These are phyloP conservation scores for Microplitis manilae DNA, from an alignment of 2,888 invertebrate genomes.

Conservation along the genomic window DNA sequence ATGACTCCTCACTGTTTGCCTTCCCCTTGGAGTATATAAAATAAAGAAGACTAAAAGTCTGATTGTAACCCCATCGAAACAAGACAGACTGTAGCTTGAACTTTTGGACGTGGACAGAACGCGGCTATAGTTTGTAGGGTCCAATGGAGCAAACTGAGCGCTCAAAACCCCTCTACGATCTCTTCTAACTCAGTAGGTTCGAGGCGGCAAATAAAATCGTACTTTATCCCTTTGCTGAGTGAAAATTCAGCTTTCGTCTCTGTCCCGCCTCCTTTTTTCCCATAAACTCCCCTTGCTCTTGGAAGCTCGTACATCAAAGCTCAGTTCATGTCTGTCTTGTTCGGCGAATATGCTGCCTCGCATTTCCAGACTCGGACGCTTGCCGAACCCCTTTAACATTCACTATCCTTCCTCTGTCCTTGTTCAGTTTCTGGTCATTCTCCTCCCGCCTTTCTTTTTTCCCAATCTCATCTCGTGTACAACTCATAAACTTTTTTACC, in stretches of 20 bases:
- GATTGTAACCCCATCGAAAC: slow-evolving; percentile 34
- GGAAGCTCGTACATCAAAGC: slow-evolving; percentile 70
- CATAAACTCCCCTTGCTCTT: slow-evolving; percentile 44
- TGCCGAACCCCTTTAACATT: slow-evolving; percentile 41
- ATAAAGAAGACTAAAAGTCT: slow-evolving; percentile 25
- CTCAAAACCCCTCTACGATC: slow-evolving; percentile 29
- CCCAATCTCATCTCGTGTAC: slow-evolving; percentile 40
- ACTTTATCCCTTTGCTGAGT: slow-evolving; percentile 68
- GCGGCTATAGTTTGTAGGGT: neutral
- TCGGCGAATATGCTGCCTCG: slow-evolving; percentile 55
- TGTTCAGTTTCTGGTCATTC: slow-evolving; percentile 33
- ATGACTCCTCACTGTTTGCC: slow-evolving; percentile 16
- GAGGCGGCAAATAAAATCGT: slow-evolving; percentile 69
- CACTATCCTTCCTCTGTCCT: slow-evolving; percentile 22
- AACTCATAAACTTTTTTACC: slow-evolving; percentile 68
- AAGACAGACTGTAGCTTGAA: slow-evolving; percentile 16
- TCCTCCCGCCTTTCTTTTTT: slow-evolving; percentile 17
- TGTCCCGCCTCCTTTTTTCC: slow-evolving; percentile 38
- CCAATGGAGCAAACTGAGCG: slow-evolving; percentile 22
- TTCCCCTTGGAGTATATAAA: slow-evolving; percentile 14
- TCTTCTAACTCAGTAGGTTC: slow-evolving; percentile 14
- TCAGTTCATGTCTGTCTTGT: slow-evolving; percentile 65
- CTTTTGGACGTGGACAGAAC: slow-evolving; percentile 18
- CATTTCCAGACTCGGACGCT: slow-evolving; percentile 21
- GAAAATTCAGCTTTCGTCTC: slow-evolving; percentile 63